Conservation (phyloP, 2,113 vertebrate species). For the Laterallus jamaicensis region DNA sequence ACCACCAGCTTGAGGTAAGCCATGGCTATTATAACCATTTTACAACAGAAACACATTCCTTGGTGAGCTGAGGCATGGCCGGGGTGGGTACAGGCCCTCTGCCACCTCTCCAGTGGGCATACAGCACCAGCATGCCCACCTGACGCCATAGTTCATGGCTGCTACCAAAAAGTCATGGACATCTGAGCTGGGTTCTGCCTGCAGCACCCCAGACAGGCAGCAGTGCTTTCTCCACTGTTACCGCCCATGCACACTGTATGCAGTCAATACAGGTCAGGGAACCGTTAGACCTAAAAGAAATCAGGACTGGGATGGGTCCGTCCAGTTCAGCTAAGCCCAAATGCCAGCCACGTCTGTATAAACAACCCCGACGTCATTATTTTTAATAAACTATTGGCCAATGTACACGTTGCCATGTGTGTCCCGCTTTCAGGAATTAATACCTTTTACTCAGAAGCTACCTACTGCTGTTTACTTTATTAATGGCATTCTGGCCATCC, state of each 20-base stretch:
- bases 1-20: neutral
- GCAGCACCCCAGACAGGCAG: fast-evolving
- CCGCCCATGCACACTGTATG: fast-evolving
- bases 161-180: neutral
- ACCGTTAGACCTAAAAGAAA: neutral
- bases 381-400: neutral
- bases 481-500: neutral
- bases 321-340: neutral
- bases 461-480: neutral
- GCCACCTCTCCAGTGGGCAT: neutral
- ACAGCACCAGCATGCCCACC: neutral
- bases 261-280: neutral
- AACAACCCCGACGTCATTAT: neutral
- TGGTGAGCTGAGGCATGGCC: neutral
- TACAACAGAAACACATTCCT: fast-evolving
- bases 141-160: fast-evolving
- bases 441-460: neutral
- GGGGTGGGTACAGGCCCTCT: fast-evolving
- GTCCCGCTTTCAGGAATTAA: neutral
- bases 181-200: neutral
- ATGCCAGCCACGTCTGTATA: neutral
- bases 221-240: fast-evolving
- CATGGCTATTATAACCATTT: fast-evolving
- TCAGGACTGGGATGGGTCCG: neutral
- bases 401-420: neutral